These are phyloP conservation scores for Nezara viridula DNA, from an alignment of 2,888 invertebrate species.

Conservation along the genomic window DNA sequence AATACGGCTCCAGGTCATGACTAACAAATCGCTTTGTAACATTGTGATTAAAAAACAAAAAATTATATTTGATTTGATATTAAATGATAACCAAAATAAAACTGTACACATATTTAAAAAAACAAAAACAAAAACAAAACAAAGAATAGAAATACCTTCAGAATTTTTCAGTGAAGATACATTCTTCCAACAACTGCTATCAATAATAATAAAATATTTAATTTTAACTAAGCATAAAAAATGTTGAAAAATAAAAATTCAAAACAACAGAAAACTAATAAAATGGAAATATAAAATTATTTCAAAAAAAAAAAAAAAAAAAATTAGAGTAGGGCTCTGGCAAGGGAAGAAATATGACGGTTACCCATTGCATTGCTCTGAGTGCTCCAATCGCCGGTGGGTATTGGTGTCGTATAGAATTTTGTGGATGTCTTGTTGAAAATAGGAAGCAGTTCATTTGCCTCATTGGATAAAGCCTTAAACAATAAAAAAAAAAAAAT, in stretches of 20 bases:
- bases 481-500: constrained; percentile 49
- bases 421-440: constrained; percentile 96
- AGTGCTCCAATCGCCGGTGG: constrained; percentile 86
- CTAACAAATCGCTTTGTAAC: no score
- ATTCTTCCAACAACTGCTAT: constrained; percentile 21
- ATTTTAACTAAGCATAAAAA: neutral
- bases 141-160: neutral
- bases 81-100: neutral
- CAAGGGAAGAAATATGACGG: constrained; percentile 60
- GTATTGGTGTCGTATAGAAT: constrained; percentile 86
- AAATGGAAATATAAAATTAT: neutral
- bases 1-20: no score
- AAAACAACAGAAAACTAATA: neutral
- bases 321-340: constrained; percentile 44
- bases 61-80: neutral
- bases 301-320: neutral
- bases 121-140: neutral
- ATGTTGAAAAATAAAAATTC: neutral
- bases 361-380: constrained; percentile 53
- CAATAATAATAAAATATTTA: constrained; percentile 31
- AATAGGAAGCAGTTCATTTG: constrained; percentile 95
- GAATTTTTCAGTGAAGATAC: neutral
- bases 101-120: neutral
- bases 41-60: no score
- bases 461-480: constrained; percentile 78